Evolutionary conservation across 2,113 vertebrate genomes (phyloP), one percentile per base, ranked within the genome.

Genomic region (Xyliphius kryptos): DNA sequence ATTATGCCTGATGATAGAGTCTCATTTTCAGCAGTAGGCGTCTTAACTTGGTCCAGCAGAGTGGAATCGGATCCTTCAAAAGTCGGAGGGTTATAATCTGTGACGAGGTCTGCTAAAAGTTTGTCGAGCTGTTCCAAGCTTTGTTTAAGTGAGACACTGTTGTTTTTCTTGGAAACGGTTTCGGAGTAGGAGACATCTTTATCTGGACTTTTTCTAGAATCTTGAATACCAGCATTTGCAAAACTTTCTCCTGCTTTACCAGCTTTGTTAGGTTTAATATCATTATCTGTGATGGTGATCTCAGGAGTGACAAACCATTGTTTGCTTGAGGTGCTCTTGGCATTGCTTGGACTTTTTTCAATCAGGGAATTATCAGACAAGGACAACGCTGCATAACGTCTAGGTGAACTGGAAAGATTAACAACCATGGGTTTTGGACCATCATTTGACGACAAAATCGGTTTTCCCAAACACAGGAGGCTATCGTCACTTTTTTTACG

Each of bases 201-300:
- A 68, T 26, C 82, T 3, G 72, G 80, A 5, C 61, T 83, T n/a
- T n/a, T n/a, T 65, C 82, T 86, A 0, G 74, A 80, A 1, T 93
- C 88, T 68, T 91, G 84, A 70, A 89, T 69, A 10, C 92, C 90
- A 89, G 89, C 92, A 79, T 90, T 92, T 54, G 90, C 86, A 0
- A 89, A 91, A 13, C 88, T 85, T 56, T 79, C 77, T 44, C 91
- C 88, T 1, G 71, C 71, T 52, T 85, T 88, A 52, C 74, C 78
- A 56, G 83, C 73, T 67, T 81, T 87, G 0, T 88, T 80, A 0
- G 89, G 73, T 1, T 88, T 86, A 64, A 95, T 86, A 68, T 98
- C 96, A 0, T 98, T 98, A 80, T 99, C 96, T 0, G 96, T 98
- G 81, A 99, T 99, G 66, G 96, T 99, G 79, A 99, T 99, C 77